Percentiles rank a stretch among this genome's conserved stretches.
Conservation (phyloP, 92 coral and sea anemone species). For the Epizoanthus rinbou region DNA sequence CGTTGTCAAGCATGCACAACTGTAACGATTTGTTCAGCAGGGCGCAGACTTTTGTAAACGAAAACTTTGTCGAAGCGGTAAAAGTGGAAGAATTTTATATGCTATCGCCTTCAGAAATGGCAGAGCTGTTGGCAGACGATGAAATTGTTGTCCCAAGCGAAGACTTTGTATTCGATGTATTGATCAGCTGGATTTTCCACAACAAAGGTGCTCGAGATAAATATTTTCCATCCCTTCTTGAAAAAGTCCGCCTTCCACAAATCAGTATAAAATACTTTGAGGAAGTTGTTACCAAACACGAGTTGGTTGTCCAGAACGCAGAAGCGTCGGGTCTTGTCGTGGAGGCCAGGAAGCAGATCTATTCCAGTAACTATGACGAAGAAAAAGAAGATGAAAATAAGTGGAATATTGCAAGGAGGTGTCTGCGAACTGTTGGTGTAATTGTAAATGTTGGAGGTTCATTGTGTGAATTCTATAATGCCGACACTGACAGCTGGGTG, state of each 20-base stretch:
- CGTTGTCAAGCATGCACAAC: conserved; percentile 81
- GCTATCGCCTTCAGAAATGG: conserved; percentile 78
- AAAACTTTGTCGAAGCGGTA: conserved; percentile 80
- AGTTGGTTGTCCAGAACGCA: conserved; percentile 63
- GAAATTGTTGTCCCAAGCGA: conserved; percentile 81
- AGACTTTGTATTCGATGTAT: conserved; percentile 81
- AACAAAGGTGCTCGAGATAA: conserved; percentile 59
- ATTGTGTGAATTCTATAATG: conserved; percentile 72
- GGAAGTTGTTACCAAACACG: conserved; percentile 56
- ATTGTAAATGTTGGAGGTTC: conserved; percentile 91
- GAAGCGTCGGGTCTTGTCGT: conserved; percentile 61
- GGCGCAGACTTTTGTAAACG: conserved; percentile 83
- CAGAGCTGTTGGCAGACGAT: conserved; percentile 75
- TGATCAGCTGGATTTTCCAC: conserved; percentile 77
- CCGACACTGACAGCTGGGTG: conserved; percentile 75
- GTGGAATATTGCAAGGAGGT: conserved; percentile 81
- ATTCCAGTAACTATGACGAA: conserved; percentile 40
- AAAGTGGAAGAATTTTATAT: conserved; percentile 74
- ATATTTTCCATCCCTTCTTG: conserved; percentile 68
- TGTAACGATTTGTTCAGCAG: conserved; percentile 74
- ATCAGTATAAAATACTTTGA: conserved; percentile 75
- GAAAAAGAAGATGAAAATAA: conserved; percentile 46
- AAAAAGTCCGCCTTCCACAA: conserved; percentile 82
- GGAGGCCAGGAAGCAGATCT: conserved; percentile 62
- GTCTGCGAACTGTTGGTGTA: conserved; percentile 80